Conservation (phyloP, 1,140 invertebrate species). For the Adoxophyes honmai region DNA sequence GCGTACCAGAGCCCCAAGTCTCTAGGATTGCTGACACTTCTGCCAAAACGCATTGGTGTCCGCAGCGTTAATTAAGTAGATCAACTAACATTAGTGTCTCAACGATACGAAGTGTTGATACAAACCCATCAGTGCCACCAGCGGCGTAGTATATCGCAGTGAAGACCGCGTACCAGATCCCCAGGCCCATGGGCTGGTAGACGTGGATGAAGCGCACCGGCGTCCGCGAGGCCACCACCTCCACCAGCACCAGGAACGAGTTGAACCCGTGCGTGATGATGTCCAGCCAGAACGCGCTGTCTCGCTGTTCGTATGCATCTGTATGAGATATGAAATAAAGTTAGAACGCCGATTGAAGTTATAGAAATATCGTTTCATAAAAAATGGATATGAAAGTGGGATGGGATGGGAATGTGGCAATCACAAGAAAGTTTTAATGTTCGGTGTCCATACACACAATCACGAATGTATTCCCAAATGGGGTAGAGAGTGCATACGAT, state of each 20-base stretch:
- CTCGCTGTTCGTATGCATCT: slow-evolving; percentile 11
- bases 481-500: too few species aligned
- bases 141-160: slow-evolving; percentile 83
- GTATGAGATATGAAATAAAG: slow-evolving; percentile 12
- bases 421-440: too few species aligned
- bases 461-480: too few species aligned
- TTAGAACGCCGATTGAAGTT: too few species aligned
- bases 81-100: too few species aligned
- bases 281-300: slow-evolving; percentile 77
- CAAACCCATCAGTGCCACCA: slow-evolving; percentile 85
- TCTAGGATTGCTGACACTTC: slow-evolving; percentile 84
- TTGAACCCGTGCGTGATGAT: slow-evolving; percentile 85
- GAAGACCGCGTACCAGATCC: slow-evolving; percentile 82
- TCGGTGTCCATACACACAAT: too few species aligned
- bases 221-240: slow-evolving; percentile 82
- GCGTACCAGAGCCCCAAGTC: slow-evolving; percentile 80
- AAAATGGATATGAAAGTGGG: too few species aligned
- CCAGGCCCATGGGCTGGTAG: slow-evolving; percentile 82
- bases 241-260: slow-evolving; percentile 83
- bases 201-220: slow-evolving; percentile 83
- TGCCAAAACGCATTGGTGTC: slow-evolving; percentile 82
- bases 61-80: too few species aligned
- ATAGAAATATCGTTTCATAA: too few species aligned
- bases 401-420: too few species aligned
- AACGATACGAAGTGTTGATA: too few species aligned